These are phyloP conservation scores for Puffinus mauretanicus DNA, from an alignment of 2,113 vertebrate species.

Conservation along the genomic window DNA sequence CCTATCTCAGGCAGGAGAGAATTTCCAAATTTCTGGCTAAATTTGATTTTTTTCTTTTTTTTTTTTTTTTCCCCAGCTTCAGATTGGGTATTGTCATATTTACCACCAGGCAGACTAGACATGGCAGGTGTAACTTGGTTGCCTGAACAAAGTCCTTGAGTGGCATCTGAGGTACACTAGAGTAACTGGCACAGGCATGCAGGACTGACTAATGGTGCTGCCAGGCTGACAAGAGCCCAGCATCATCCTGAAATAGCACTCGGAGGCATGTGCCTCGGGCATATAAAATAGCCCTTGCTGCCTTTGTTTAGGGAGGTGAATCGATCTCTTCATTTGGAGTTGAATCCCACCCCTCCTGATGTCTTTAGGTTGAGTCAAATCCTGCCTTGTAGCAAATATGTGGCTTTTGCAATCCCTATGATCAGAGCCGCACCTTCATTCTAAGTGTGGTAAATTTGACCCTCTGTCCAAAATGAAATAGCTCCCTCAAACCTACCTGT, in stretches of 20 bases:
- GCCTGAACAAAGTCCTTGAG: neutral
- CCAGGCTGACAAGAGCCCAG: neutral
- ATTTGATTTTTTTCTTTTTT: neutral
- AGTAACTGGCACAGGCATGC: neutral
- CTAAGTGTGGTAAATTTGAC: neutral
- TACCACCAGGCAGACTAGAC: neutral
- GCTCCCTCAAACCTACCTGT: conserved; percentile 72
- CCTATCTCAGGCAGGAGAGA: neutral
- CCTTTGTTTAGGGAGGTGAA: neutral
- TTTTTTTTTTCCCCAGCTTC: neutral
- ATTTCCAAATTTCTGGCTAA: neutral
- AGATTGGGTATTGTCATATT: neutral
- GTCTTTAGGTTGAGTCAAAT: neutral
- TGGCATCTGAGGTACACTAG: neutral
- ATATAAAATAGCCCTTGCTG: neutral
- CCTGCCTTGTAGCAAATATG: neutral
- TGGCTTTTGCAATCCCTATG: neutral
- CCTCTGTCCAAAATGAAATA: neutral
- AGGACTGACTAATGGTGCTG: neutral
- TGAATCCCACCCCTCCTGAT: neutral
- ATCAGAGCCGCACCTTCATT: neutral
- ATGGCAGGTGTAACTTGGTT: rapidly evolving
- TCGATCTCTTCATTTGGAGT: neutral
- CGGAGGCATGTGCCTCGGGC: rapidly evolving
- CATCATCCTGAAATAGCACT: neutral